These are phyloP conservation scores for Tetramorium parvispinum DNA, from an alignment of 1,140 invertebrate species.

Conservation along the genomic window DNA sequence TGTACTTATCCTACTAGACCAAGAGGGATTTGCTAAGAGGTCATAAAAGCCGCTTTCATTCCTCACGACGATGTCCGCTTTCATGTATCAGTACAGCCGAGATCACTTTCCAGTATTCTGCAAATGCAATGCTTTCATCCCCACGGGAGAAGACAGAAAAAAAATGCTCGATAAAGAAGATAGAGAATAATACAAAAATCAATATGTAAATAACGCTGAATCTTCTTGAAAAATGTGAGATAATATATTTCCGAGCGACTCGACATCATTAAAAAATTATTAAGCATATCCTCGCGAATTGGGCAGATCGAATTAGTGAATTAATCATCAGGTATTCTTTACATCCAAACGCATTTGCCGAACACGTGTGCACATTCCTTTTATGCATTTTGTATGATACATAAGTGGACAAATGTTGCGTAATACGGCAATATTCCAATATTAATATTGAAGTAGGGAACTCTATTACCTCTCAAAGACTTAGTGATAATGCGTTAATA, in stretches of 20 bases:
- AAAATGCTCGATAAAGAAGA: background rate
- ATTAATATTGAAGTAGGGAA: background rate
- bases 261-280: background rate
- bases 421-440: background rate
- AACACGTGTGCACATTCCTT: background rate
- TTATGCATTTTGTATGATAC: background rate
- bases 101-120: conserved; percentile 10
- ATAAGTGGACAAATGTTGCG: background rate
- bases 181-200: background rate
- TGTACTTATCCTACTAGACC: conserved; percentile 25
- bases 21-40: conserved; percentile 40
- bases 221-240: background rate
- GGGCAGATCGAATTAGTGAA: background rate
- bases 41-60: conserved; percentile 30
- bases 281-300: background rate
- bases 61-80: background rate
- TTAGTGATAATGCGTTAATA: conserved; percentile 29
- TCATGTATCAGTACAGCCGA: background rate
- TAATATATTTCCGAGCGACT: background rate
- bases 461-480: background rate
- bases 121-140: conserved; percentile 8
- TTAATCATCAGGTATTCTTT: background rate
- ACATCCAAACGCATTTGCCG: background rate
- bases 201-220: conserved; percentile 5
- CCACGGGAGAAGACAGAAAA: background rate